Conservation (phyloP, 2,888 invertebrate species). For the Lepeophtheirus nordmannii region DNA sequence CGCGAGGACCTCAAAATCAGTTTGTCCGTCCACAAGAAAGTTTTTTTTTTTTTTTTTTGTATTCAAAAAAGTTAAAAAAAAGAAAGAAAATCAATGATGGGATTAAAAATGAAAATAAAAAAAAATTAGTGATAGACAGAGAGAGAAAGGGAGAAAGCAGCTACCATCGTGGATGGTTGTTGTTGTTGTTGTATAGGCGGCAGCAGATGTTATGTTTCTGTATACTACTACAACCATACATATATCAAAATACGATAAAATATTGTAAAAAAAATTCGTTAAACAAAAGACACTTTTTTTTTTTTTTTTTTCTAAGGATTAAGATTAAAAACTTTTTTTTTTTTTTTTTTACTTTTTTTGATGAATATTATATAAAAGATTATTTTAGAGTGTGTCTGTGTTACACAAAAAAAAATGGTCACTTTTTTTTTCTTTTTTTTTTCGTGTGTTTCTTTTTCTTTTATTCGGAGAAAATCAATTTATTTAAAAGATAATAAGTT, state of each 20-base stretch:
- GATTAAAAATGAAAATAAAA: not conserved
- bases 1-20: constrained; percentile 3
- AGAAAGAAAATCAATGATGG: not conserved
- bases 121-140: constrained; percentile 2
- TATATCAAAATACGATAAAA: not conserved
- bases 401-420: not conserved
- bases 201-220: too few species aligned
- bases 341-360: not conserved
- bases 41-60: too few species aligned
- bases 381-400: not conserved
- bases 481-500: too few species aligned
- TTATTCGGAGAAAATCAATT: too few species aligned
- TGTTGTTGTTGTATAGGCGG: not conserved
- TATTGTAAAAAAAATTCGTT: constrained; percentile 3
- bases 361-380: constrained; percentile 1
- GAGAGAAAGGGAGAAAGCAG: not conserved
- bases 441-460: too few species aligned
- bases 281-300: not conserved
- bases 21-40: not conserved
- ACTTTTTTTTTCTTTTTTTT: too few species aligned
- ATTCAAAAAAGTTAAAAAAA: constrained; percentile 1
- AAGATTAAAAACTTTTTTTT: not conserved
- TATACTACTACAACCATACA: too few species aligned
- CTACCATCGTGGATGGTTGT: too few species aligned
- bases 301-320: not conserved